These are phyloP conservation scores for Ellobius talpinus DNA, from an alignment of 2,113 vertebrate species.

Conservation along the genomic window DNA sequence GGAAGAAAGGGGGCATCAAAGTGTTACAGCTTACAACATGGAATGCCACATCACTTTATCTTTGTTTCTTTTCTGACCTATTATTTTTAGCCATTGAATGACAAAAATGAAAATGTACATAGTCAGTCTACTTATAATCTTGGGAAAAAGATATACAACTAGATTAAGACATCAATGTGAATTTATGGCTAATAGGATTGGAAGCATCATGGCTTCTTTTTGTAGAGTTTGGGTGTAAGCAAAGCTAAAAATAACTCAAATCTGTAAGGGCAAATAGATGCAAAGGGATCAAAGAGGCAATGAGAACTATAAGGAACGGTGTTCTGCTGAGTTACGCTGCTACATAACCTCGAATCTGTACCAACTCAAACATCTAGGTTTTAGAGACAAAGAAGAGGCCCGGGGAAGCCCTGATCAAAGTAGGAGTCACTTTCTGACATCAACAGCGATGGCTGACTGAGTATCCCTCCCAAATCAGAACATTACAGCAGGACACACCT, in stretches of 20 bases:
- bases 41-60: background rate
- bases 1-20: conserved; percentile 24
- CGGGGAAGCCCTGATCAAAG: background rate
- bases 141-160: background rate
- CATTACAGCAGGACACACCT: background rate
- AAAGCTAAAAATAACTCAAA: conserved; percentile 43
- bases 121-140: conserved; percentile 34
- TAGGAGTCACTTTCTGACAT: background rate
- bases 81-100: background rate
- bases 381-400: background rate
- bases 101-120: conserved; percentile 37
- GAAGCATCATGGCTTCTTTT: background rate
- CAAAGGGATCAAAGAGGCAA: background rate
- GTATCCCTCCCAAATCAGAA: background rate
- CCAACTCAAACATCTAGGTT: background rate
- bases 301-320: background rate
- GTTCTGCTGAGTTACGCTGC: background rate
- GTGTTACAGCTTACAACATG: background rate
- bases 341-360: background rate
- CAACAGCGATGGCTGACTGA: background rate
- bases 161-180: conserved; percentile 31
- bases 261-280: background rate
- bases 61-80: conserved; percentile 36
- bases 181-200: background rate
- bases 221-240: background rate